phyloP scores from a whole-genome alignment of 2,888 invertebrate genomes.

The Theristus sp. region DNA sequence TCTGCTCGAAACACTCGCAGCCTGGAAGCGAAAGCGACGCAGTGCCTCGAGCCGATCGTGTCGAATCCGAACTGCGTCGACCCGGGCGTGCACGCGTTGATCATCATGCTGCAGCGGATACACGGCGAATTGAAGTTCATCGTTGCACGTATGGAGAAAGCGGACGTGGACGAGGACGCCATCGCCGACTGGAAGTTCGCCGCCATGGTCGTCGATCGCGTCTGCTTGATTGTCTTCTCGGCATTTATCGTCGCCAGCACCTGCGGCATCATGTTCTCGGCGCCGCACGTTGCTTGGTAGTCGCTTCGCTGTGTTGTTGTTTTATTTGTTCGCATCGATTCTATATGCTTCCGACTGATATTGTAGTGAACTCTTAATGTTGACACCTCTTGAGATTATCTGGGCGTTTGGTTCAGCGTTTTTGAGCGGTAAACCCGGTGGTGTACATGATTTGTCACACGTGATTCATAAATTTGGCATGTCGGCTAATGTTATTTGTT shows the following conservation, averaged over 20 bases:
- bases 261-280: conserved; percentile 68
- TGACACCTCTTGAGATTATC: too few species aligned
- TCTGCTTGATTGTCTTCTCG: conserved; percentile 85
- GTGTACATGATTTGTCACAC: too few species aligned
- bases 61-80: conserved; percentile 9
- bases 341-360: too few species aligned
- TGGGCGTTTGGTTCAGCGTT: too few species aligned
- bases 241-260: conserved; percentile 80
- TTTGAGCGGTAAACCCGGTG: too few species aligned
- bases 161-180: conserved; percentile 22
- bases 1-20: too few species aligned
- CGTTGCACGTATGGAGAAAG: conserved; percentile 15
- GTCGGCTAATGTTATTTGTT: too few species aligned
- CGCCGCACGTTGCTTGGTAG: conserved; percentile 39
- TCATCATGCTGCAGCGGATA: conserved; percentile 16
- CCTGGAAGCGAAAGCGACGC: neutral
- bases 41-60: neutral
- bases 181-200: conserved; percentile 20
- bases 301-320: too few species aligned
- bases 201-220: conserved; percentile 18
- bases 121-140: conserved; percentile 15
- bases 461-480: too few species aligned
- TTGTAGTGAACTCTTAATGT: too few species aligned
- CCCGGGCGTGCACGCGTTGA: conserved; percentile 18
- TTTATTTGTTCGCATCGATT: too few species aligned